Conservation (phyloP, 2,797 vertebrate species). For the Australoheros facetus region DNA sequence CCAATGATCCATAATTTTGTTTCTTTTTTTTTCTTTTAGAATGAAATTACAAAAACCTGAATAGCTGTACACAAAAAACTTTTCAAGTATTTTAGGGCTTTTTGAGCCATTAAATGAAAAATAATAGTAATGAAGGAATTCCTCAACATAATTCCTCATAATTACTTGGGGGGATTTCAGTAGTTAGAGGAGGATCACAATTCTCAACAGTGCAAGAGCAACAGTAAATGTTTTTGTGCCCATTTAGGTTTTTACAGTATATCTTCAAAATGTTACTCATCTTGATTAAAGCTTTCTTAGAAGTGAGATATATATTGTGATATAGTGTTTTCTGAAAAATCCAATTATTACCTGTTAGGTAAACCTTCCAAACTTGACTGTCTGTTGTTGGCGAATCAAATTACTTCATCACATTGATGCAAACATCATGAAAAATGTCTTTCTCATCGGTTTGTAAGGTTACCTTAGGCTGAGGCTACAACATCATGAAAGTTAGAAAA, state of each 20-base stretch:
- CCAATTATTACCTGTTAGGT: not conserved
- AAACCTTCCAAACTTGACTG: not conserved
- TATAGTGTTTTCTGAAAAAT: slow-evolving; percentile 2
- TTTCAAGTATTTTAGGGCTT: not conserved
- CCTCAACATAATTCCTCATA: not conserved
- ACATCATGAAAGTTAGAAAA: not conserved
- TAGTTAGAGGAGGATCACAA: not conserved
- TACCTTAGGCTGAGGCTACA: not conserved
- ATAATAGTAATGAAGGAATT: not conserved
- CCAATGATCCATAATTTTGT: not conserved
- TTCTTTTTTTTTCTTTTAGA: not conserved
- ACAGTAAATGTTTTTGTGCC: not conserved
- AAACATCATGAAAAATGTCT: not conserved
- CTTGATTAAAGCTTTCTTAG: not conserved
- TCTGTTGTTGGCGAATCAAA: not conserved
- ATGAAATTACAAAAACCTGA: not conserved
- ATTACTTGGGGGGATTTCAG: not conserved
- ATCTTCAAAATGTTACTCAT: slow-evolving; percentile 1
- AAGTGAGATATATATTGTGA: slow-evolving; percentile 3
- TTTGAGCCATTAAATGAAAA: not conserved
- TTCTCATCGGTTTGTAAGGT: not conserved
- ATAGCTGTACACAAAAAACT: not conserved
- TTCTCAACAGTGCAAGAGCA: not conserved
- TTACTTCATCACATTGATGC: slow-evolving; percentile 10
- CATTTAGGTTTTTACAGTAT: not conserved